Conservation (phyloP, 2,113 vertebrate species). For the Anarrhichthys ocellatus region DNA sequence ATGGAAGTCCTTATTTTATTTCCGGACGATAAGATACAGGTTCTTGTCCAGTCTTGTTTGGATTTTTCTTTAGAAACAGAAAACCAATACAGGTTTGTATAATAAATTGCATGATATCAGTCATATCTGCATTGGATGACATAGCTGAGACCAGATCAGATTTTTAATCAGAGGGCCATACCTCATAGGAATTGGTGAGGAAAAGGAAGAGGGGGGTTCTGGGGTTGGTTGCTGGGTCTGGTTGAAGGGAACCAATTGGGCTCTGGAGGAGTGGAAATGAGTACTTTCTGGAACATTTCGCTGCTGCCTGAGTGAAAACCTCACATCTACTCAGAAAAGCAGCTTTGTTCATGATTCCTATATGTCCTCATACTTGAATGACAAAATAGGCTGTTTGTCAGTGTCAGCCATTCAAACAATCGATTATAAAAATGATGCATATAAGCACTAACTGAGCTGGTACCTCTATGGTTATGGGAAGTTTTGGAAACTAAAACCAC, state of each 20-base stretch:
- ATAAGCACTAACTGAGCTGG: not conserved
- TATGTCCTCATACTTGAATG: not conserved
- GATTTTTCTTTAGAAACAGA: not conserved
- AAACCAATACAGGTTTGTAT: not conserved
- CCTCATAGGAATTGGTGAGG: slow-evolving; percentile 31
- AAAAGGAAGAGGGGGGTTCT: not conserved
- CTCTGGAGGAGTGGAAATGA: slow-evolving; percentile 9
- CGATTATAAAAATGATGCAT: not conserved
- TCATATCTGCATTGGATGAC: not conserved
- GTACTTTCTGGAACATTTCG: not conserved
- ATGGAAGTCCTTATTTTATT: not conserved
- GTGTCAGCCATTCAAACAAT: not conserved
- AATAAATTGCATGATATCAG: not conserved
- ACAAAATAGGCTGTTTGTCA: not conserved
- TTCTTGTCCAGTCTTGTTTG: not conserved
- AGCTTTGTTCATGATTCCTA: not conserved
- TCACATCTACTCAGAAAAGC: not conserved
- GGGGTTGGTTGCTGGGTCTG: not conserved
- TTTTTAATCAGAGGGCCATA: not conserved
- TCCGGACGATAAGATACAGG: not conserved
- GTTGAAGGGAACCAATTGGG: slow-evolving; percentile 3
- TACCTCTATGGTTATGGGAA: not conserved
- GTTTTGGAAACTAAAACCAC: not conserved
- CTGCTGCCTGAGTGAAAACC: slow-evolving; percentile 1
- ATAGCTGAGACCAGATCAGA: not conserved